Conservation (phyloP, 2,888 invertebrate genomes). For the Cremastinae sp. region DNA sequence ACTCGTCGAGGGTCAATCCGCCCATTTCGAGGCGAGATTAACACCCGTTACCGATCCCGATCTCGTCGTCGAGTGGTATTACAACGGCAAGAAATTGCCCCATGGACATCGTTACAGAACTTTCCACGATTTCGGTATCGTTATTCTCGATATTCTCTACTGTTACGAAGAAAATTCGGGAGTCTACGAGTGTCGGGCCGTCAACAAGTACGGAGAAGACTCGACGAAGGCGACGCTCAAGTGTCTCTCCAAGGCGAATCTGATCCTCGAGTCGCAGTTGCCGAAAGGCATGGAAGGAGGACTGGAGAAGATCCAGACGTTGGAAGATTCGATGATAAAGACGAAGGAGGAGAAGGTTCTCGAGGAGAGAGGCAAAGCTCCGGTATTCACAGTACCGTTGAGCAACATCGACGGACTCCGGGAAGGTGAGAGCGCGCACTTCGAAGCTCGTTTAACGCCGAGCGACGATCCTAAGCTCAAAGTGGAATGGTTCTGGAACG, state of each 20-base stretch:
- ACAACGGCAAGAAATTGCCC: conserved; percentile 94
- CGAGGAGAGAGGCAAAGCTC: conserved; percentile 91
- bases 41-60: conserved; percentile 97
- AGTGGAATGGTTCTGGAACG: conserved; percentile 98
- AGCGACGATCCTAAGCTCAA: conserved; percentile 95
- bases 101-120: conserved; percentile 98
- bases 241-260: conserved; percentile 93
- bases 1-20: conserved; percentile 96
- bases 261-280: conserved; percentile 95
- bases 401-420: conserved; percentile 92
- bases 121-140: conserved; percentile 98
- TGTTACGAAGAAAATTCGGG: conserved; percentile 98
- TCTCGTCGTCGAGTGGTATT: conserved; percentile 96
- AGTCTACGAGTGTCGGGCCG: conserved; percentile 95
- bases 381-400: conserved; percentile 93
- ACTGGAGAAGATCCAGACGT: conserved; percentile 93
- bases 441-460: conserved; percentile 93
- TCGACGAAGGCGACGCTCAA: conserved; percentile 91
- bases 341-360: conserved; percentile 87
- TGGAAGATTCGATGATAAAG: conserved; percentile 94
- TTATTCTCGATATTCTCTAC: conserved; percentile 96
- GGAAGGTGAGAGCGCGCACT: conserved; percentile 95
- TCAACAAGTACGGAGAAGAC: conserved; percentile 94
- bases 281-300: conserved; percentile 98
- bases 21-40: conserved; percentile 95